These are phyloP conservation scores for Amphipoea lucens DNA, from an alignment of 2,888 invertebrate genomes.

Conservation along the genomic window DNA sequence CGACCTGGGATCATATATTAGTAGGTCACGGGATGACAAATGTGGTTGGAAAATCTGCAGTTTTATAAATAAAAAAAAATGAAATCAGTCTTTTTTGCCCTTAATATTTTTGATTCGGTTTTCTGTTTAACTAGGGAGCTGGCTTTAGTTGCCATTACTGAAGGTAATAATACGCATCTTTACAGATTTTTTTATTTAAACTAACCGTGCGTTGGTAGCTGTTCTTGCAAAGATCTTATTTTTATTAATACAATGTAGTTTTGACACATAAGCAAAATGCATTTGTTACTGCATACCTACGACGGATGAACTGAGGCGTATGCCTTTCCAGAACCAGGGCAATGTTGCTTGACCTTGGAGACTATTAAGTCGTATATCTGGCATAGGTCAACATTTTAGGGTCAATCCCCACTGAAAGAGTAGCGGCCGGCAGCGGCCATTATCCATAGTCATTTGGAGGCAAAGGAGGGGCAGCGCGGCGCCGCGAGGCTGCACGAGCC, in stretches of 20 bases:
- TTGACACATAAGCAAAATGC: neutral
- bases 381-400: neutral
- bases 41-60: neutral
- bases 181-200: no score
- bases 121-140: neutral
- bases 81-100: no score
- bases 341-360: neutral
- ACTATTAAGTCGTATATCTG: neutral
- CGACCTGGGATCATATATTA: constrained; percentile 75
- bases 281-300: neutral
- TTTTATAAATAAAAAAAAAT: neutral
- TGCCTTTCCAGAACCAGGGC: neutral
- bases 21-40: constrained; percentile 18
- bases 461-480: no score
- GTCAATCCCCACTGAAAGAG: no score
- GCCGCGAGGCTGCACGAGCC: no score
- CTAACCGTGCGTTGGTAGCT: no score
- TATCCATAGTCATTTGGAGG: no score
- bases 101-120: no score
- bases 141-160: no score
- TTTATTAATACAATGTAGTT: neutral
- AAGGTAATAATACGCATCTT: no score
- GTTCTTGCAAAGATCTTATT: no score
- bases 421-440: no score
- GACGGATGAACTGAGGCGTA: neutral